Evolutionary conservation across 2,888 invertebrate genomes (phyloP).

Genomic region (Oxytorus armatus): DNA sequence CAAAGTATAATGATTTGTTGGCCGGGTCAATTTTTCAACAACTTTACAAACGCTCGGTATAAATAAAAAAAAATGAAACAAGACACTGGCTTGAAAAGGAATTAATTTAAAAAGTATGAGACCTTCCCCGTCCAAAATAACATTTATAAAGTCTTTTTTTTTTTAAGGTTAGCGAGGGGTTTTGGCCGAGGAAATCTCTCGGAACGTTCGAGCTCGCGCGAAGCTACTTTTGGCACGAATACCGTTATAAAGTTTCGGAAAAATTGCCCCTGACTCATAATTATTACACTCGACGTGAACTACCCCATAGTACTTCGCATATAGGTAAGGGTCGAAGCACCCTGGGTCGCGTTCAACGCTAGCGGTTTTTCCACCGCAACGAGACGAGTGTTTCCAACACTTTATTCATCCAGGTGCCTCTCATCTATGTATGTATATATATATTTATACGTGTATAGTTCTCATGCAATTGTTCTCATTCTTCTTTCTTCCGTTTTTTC

Average conservation of each 20-base stretch:
- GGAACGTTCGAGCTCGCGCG: no score
- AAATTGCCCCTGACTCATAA: not conserved
- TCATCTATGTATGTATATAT: conserved; percentile 18
- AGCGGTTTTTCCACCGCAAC: conserved; percentile 53
- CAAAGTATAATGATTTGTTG: not conserved
- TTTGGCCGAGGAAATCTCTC: no score
- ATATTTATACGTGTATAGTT: conserved; percentile 22
- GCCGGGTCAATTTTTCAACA: not conserved
- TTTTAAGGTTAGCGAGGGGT: no score
- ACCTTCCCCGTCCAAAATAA: no score
- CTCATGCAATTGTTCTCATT: conserved; percentile 54
- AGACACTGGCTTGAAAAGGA: no score
- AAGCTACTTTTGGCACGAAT: no score
- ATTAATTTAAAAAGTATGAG: no score
- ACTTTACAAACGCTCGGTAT: no score
- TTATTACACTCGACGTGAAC: not conserved
- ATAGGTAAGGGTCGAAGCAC: conserved; percentile 7
- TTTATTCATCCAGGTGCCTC: conserved; percentile 56
- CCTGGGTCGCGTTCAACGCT: conserved; percentile 38
- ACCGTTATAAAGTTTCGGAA: no score
- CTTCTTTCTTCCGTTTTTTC: conserved; percentile 29
- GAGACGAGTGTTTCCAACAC: conserved; percentile 58
- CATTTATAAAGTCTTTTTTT: no score
- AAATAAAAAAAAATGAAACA: conserved; percentile 4
- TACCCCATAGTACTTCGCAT: not conserved